phyloP scores from a whole-genome alignment of 2,797 vertebrate genomes.

The Limosa lapponica region DNA sequence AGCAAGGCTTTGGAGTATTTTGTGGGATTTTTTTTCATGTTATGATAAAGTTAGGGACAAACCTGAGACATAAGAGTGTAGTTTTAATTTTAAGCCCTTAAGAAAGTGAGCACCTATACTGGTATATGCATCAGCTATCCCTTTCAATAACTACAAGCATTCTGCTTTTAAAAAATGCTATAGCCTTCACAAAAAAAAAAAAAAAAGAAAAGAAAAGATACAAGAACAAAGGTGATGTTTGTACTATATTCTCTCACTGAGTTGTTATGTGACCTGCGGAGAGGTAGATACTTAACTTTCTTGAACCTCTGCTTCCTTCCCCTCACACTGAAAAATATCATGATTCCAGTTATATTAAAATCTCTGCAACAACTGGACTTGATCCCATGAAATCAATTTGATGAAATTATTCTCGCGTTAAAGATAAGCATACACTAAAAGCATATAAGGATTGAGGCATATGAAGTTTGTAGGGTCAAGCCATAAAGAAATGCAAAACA shows the following conservation, averaged over 20 bases:
- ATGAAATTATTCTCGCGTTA: neutral
- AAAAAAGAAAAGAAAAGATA: neutral
- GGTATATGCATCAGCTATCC: neutral
- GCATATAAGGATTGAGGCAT: neutral
- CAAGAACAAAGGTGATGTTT: neutral
- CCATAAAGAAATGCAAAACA: neutral
- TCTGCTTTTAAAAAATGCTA: neutral
- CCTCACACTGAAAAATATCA: neutral
- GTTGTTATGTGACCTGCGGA: neutral
- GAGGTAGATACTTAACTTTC: neutral
- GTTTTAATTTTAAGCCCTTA: neutral
- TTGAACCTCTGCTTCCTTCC: slow-evolving; percentile 2
- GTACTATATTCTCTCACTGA: neutral
- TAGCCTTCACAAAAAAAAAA: neutral
- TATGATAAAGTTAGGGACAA: neutral
- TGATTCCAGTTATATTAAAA: neutral
- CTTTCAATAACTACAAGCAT: neutral
- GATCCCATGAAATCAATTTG: neutral
- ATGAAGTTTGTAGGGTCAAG: neutral
- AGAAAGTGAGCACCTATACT: neutral
- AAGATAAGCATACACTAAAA: neutral
- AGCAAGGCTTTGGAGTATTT: neutral
- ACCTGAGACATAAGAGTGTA: neutral
- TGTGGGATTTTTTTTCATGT: fast-evolving
- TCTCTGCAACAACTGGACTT: neutral